Conservation (phyloP, 2,888 invertebrate species). For the Ophioninae sp. region DNA sequence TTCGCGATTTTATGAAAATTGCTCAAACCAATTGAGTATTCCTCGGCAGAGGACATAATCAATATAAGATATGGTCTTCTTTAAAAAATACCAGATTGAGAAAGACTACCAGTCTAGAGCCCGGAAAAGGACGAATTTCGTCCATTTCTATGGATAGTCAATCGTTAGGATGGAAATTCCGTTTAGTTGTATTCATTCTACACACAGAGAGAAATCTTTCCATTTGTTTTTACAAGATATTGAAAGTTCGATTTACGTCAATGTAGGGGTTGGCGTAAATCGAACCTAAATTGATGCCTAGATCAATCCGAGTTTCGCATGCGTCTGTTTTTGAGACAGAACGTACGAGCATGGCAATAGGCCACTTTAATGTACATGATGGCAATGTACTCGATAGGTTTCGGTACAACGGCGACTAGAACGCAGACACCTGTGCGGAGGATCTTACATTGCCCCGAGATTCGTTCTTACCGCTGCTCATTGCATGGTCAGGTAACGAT, state of each 20-base stretch:
- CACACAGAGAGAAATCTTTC: neutral
- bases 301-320: neutral
- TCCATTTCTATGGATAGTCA: neutral
- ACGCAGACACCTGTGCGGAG: constrained; percentile 72
- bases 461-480: constrained; percentile 77
- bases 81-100: neutral
- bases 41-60: too few species aligned
- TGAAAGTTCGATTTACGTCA: too few species aligned
- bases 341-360: neutral
- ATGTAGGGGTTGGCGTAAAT: too few species aligned
- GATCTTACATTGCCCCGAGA: constrained; percentile 72
- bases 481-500: constrained; percentile 74
- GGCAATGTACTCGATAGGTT: constrained; percentile 59
- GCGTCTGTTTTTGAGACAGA: neutral
- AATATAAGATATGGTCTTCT: too few species aligned
- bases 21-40: neutral
- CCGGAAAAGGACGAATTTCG: neutral
- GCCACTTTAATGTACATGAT: neutral
- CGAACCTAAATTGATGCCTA: neutral
- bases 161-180: neutral
- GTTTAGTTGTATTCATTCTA: neutral
- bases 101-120: neutral
- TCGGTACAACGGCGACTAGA: constrained; percentile 70
- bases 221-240: neutral
- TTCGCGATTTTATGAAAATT: constrained; percentile 8